Base-by-base conservation (phyloP, 2,797 vertebrate genomes). In the Diceros bicornis region DNA sequence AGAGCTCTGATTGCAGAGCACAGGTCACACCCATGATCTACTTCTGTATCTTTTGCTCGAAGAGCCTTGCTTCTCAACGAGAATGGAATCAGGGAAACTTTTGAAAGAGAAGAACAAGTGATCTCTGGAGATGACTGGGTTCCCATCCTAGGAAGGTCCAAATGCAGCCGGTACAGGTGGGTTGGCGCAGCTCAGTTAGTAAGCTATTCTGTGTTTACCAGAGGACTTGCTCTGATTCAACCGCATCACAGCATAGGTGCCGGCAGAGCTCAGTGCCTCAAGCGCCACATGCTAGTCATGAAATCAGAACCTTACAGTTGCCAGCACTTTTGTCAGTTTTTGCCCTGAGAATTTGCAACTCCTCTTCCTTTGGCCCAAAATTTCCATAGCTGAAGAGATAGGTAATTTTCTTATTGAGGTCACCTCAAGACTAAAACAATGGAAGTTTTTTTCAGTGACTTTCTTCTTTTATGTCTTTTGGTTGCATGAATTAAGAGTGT, bases 1-100 rank as follows among this genome's bases (percentile, higher is more conserved):
- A 41, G 59, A 79, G 41, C 17, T 52, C 89, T 98, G 96, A 98
- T 97, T 93, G 0, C 27, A 47, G 95, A 96, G 77, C 69, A 12
- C 11, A 34, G 69, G 55, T 95, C 52, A 25, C 16, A 6, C 69
- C 29, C 52, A 11, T 0, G 10, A 61, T 61, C 17, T 32, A 6
- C n/a, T 88, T 50, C 25, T 75, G 18, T n/a, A 41, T 23, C 44
- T 34, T 75, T 59, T 55, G 1, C 20, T 32, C 0, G 0, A 52
- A n/a, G 34, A 44, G 10, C 4, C 41, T 83, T 44, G 25, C 29
- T 52, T 34, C 47, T 71, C 2, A 17, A 29, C 75, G 83, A 66
- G 57, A 77, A 50, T 21, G 11, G 7, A 29, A n/a, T 89, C 34
- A 55, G 32, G 21, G 90, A 72, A 91, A 18, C 8, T 7, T 44